Base-by-base conservation (phyloP, 2,113 vertebrate genomes). In the Equus przewalskii region DNA sequence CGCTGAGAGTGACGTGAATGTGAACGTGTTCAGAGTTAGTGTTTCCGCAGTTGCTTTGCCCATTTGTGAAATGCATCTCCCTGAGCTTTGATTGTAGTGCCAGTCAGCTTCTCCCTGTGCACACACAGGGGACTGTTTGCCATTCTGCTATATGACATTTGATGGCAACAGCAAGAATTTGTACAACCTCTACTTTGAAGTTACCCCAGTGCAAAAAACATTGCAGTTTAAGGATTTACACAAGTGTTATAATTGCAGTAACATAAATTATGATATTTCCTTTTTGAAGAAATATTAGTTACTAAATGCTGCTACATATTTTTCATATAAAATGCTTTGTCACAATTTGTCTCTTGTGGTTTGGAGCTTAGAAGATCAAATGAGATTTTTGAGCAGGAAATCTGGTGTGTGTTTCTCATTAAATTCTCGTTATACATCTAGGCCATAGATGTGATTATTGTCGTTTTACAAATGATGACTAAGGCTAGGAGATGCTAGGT, bases 1-100 rank as follows among this genome's bases (percentile, higher is more conserved):
- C 12, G 41, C 79, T 26, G 81, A 93, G 65, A 79, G 81, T 87
- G 94, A 88, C 18, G n/a, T 82, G 70, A 93, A 96, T 87, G 22
- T 22, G 19, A 79, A 95, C 49, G 62, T 24, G 6, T 36, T 54
- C 62, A 3, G 26, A 62, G 13, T 33, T 41, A 65, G 24, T 84
- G 81, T 85, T 49, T 79, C 41, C 3, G 11, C 46, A 15, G 44
- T 28, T 18, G 75, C 58, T 95, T 83, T 80, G 69, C 78, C 65
- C 33, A 2, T 54, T 22, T 69, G 70, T 19, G 10, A 84, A 86
- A 30, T 12, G 18, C 1, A 28, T 44, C 54, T 36, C 24, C 33
- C 69, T 46, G 51, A 4, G 7, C 44, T 81, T 30, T 9, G 19
- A 64, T 7, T 7, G n/a, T 9, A 33, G 36, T 36, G 64, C 33